Conservation (phyloP, 2,113 vertebrate species). For the Phodopus roborovskii region DNA sequence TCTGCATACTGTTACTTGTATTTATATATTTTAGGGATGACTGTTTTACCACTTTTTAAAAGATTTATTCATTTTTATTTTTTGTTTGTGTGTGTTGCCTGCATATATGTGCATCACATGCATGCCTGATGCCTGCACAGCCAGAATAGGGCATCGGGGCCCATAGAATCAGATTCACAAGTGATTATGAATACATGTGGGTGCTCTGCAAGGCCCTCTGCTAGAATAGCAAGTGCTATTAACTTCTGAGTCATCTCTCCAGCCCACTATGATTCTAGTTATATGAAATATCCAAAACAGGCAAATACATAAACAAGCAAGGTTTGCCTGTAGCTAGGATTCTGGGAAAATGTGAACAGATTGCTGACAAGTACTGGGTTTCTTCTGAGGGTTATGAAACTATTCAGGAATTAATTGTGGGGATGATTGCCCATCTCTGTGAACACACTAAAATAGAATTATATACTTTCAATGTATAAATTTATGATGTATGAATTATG, state of each 20-base stretch:
- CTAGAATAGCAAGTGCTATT: background rate
- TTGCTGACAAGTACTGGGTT: background rate
- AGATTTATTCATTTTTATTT: background rate
- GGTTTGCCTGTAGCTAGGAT: background rate
- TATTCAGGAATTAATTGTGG: slow-evolving; percentile 15
- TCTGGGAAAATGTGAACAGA: background rate
- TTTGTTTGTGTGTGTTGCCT: background rate
- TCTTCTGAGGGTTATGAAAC: slow-evolving; percentile 27
- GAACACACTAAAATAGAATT: slow-evolving; percentile 34
- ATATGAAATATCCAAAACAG: slow-evolving; percentile 4
- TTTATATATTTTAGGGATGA: background rate
- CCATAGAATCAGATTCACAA: background rate
- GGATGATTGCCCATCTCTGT: background rate
- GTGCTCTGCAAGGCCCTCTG: background rate
- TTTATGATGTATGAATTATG: slow-evolving; percentile 19
- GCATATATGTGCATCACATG: background rate
- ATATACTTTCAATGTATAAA: background rate
- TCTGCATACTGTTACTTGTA: background rate
- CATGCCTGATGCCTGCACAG: background rate
- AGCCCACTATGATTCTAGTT: slow-evolving; percentile 2
- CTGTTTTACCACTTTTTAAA: background rate
- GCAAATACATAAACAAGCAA: background rate
- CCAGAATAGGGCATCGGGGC: background rate
- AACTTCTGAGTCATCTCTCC: background rate
- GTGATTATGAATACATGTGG: background rate